phyloP scores from a whole-genome alignment of 2,113 vertebrate genomes.

The Petaurus breviceps region DNA sequence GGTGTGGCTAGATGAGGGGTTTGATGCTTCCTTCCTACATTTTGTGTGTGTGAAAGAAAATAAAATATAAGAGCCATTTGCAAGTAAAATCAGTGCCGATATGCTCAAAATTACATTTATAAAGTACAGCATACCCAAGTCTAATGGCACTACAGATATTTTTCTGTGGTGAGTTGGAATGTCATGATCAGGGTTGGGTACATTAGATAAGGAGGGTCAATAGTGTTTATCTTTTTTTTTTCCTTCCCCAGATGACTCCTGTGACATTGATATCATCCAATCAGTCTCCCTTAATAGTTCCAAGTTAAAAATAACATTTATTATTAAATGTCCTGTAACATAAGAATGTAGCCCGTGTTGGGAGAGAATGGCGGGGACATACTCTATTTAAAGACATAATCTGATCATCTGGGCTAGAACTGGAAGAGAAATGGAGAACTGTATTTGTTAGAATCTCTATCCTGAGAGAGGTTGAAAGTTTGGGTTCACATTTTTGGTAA shows the following conservation, averaged over 20 bases:
- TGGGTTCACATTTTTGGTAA: not conserved
- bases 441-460: not conserved
- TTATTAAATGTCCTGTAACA: slow-evolving; percentile 45
- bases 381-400: not conserved
- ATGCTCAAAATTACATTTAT: slow-evolving; percentile 34
- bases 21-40: slow-evolving; percentile 80
- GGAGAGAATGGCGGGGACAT: slow-evolving; percentile 13
- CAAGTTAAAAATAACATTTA: slow-evolving; percentile 74
- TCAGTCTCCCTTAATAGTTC: slow-evolving; percentile 85
- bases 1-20: slow-evolving; percentile 90
- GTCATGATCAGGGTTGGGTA: slow-evolving; percentile 60
- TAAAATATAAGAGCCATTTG: slow-evolving; percentile 70
- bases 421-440: not conserved
- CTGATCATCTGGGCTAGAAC: not conserved
- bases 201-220: slow-evolving; percentile 83
- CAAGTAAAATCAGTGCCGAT: slow-evolving; percentile 52
- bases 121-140: slow-evolving; percentile 27
- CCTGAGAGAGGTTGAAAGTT: not conserved
- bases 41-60: slow-evolving; percentile 81
- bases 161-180: slow-evolving; percentile 59
- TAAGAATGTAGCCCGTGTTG: slow-evolving; percentile 44
- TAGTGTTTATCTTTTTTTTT: slow-evolving; percentile 82
- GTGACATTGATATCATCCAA: slow-evolving; percentile 86
- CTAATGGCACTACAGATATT: slow-evolving; percentile 25
- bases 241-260: slow-evolving; percentile 82